Percentiles rank a stretch among this genome's conserved stretches.
Evolutionary conservation across 2,113 vertebrate species (phyloP).

Genomic region (Melierax canorus): DNA sequence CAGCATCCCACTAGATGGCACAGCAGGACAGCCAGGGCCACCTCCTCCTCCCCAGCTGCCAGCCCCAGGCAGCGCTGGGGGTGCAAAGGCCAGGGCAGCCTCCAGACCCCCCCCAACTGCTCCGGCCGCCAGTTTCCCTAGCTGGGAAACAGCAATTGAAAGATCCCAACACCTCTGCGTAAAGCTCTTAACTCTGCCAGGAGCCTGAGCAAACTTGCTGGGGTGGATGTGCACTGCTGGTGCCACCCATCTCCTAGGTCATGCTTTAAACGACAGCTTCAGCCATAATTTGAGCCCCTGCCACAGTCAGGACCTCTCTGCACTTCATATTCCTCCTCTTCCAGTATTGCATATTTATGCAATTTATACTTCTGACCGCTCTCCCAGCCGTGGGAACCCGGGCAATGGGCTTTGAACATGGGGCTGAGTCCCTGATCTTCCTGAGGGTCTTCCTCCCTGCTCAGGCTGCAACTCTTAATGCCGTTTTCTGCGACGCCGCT

Average conservation of each 20-base stretch:
- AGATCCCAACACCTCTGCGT: background rate
- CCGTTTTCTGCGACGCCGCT: background rate
- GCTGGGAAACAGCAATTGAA: background rate
- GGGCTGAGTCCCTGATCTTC: too few relatives aligned
- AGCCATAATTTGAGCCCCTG: fast-evolving
- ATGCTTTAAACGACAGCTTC: background rate
- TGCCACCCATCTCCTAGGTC: background rate
- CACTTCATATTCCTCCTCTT: background rate
- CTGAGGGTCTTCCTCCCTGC: background rate
- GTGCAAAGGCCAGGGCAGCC: background rate
- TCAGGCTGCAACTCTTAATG: background rate
- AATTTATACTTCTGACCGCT: background rate
- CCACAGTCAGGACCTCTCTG: background rate
- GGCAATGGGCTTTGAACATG: background rate
- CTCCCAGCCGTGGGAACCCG: background rate
- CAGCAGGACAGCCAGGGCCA: background rate
- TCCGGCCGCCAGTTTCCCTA: background rate
- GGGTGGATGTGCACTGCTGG: background rate
- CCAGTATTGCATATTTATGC: too few relatives aligned
- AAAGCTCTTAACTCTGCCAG: background rate
- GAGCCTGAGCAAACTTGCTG: background rate
- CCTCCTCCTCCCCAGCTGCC: too few relatives aligned
- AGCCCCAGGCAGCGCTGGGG: background rate
- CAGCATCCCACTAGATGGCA: background rate
- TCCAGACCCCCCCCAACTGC: background rate